Conservation (phyloP, 2,797 vertebrate species). For the Clarias laeviceps region DNA sequence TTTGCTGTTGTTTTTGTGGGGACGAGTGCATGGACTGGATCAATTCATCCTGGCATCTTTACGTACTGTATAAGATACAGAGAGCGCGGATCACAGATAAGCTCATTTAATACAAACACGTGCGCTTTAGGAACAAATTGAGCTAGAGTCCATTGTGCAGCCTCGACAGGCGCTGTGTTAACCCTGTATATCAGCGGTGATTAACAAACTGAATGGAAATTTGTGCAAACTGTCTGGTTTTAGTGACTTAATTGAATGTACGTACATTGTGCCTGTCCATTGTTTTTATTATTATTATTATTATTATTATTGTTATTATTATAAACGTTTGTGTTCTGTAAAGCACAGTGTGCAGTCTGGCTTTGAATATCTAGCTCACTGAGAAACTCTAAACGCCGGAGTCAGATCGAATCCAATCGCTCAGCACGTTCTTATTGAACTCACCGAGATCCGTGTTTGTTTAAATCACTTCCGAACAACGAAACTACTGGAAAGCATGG, state of each 20-base stretch:
- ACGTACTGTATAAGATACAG: constrained; percentile 26
- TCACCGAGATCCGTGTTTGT: neutral
- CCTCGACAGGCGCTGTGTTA: constrained; percentile 57
- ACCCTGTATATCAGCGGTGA: constrained; percentile 57
- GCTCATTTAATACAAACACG: constrained; percentile 25
- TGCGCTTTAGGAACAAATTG: constrained; percentile 50
- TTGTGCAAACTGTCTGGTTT: constrained; percentile 20
- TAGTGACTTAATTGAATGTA: neutral
- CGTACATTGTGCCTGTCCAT: constrained; percentile 37
- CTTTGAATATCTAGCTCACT: constrained; percentile 55
- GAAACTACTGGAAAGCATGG: neutral
- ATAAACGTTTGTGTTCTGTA: constrained; percentile 7
- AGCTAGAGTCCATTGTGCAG: constrained; percentile 42
- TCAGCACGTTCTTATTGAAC: neutral
- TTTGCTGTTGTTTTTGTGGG: constrained; percentile 16
- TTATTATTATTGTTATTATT: constrained; percentile 3
- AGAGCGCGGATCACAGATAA: constrained; percentile 15
- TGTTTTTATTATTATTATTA: constrained; percentile 6
- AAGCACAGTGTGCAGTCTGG: constrained; percentile 56
- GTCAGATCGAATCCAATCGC: constrained; percentile 16
- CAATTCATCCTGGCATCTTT: constrained; percentile 55
- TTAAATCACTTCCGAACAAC: neutral
- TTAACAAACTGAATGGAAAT: constrained; percentile 55
- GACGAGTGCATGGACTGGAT: constrained; percentile 19
- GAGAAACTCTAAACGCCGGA: constrained; percentile 30